Evolutionary conservation across 2,888 invertebrate genomes (phyloP).

Genomic region (Lasioglossum vierecki): DNA sequence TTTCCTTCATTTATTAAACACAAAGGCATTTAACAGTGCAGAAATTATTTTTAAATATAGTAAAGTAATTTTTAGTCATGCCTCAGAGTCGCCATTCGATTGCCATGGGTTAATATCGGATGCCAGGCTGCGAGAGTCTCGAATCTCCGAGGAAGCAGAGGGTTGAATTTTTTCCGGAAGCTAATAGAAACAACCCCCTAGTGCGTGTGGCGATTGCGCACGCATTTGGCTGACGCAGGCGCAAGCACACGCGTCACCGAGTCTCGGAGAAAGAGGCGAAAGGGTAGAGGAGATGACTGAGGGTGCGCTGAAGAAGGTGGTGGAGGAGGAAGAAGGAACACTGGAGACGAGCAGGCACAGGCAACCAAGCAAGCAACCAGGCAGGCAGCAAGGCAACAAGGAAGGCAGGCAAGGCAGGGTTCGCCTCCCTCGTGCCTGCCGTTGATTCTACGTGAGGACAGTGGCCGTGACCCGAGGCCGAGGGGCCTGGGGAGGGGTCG

Average conservation of each 20-base stretch:
- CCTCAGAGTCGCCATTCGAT: background rate
- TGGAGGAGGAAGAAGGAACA: constrained; percentile 33
- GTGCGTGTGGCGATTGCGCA: constrained; percentile 29
- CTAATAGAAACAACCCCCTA: constrained; percentile 42
- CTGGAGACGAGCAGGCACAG: background rate
- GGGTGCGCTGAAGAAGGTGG: constrained; percentile 22
- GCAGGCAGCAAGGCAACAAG: background rate
- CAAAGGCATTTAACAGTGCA: too few relatives aligned
- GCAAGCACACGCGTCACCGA: constrained; percentile 25
- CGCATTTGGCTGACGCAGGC: constrained; percentile 37
- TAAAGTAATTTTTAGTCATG: background rate
- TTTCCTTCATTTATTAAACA: background rate
- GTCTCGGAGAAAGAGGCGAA: constrained; percentile 9
- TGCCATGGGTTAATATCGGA: background rate
- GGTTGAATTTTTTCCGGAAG: constrained; percentile 1
- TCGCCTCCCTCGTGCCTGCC: constrained; percentile 61
- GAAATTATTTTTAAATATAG: background rate
- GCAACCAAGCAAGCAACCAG: constrained; percentile 20
- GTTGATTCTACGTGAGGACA: constrained; percentile 77
- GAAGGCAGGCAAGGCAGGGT: constrained; percentile 35
- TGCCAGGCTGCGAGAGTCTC: background rate
- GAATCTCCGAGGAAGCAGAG: background rate
- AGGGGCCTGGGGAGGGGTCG: constrained; percentile 78
- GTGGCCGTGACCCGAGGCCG: constrained; percentile 81
- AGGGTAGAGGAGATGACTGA: constrained; percentile 14